Conservation (phyloP, 1,140 invertebrate genomes). For the Pseudobourletiella spinata region DNA sequence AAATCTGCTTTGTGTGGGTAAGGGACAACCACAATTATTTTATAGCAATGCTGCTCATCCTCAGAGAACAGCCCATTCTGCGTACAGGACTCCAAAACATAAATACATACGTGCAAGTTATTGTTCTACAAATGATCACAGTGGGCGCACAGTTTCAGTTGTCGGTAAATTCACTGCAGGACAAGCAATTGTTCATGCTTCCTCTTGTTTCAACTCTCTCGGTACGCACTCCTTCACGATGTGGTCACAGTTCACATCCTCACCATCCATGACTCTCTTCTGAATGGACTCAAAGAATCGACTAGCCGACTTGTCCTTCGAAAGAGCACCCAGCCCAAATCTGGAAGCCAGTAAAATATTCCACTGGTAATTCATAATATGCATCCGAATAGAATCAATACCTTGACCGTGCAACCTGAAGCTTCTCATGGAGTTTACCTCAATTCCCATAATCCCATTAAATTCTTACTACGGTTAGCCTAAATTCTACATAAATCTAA, state of each 20-base stretch:
- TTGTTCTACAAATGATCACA: too few relatives aligned
- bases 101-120: too few relatives aligned
- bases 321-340: constrained; percentile 25
- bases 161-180: background rate
- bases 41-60: too few relatives aligned
- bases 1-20: too few relatives aligned
- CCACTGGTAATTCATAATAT: background rate
- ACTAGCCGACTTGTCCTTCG: constrained; percentile 16
- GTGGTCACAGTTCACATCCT: constrained; percentile 32
- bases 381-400: background rate
- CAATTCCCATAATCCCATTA: background rate
- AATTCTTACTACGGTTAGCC: too few relatives aligned
- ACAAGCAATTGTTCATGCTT: background rate
- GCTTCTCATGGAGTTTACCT: background rate
- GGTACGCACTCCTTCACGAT: constrained; percentile 23
- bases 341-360: constrained; percentile 17
- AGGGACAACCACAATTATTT: background rate
- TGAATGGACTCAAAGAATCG: constrained; percentile 26
- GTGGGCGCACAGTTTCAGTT: too few relatives aligned
- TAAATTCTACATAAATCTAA: too few relatives aligned
- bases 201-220: background rate
- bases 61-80: too few relatives aligned
- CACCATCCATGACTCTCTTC: constrained; percentile 22
- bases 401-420: background rate
- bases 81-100: too few relatives aligned